Evolutionary conservation across 2,113 vertebrate genomes (phyloP), one percentile per base, ranked within the genome.

Genomic region (Oncorhynchus tshawytscha): DNA sequence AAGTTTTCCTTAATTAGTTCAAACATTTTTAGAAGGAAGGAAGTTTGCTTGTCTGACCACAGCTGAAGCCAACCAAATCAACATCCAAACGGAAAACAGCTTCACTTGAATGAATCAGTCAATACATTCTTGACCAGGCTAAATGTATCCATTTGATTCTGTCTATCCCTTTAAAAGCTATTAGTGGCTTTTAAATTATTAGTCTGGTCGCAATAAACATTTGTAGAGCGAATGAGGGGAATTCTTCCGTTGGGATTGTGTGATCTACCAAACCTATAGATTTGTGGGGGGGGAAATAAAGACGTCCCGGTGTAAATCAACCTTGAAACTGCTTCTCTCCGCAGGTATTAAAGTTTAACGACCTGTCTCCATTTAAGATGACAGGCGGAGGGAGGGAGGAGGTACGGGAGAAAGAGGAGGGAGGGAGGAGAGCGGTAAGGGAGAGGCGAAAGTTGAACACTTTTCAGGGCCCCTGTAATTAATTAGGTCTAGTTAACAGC

Each of bases 401-500:
- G 59, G 69, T 60, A 39, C 81, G 67, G 66, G 67, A 20, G 65
- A 86, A 11, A 54, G 45, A 24, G 27, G 48, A 13, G 20, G 62
- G 70, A 67, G 25, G 9, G 57, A 79, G 39, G 74, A 16, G 3
- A 57, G 11, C 73, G 59, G 69, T 60, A 39, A 83, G 67, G 62
- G 67, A 20, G 65, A 86, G 74, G 59, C 70, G 39, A 73, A 85
- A 73, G 67, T 80, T 82, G 80, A 74, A 74, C 66, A 73, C 75
- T 84, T 81, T 74, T 64, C 71, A 78, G 7, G 66, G 66, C 78
- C 68, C 57, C 74, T 62, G 49, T 78, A 85, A 90, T 86, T 90
- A 88, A 90, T 78, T 82, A 72, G 73, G 78, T 78, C 82, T 88
- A 89, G 90, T 91, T 88, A 89, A 84, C 75, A 69, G 85, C 64